Percentiles rank a stretch among this genome's conserved stretches.
These are phyloP conservation scores for Oostethus manadensis DNA, from an alignment of 2,113 vertebrate genomes.

Conservation along the genomic window DNA sequence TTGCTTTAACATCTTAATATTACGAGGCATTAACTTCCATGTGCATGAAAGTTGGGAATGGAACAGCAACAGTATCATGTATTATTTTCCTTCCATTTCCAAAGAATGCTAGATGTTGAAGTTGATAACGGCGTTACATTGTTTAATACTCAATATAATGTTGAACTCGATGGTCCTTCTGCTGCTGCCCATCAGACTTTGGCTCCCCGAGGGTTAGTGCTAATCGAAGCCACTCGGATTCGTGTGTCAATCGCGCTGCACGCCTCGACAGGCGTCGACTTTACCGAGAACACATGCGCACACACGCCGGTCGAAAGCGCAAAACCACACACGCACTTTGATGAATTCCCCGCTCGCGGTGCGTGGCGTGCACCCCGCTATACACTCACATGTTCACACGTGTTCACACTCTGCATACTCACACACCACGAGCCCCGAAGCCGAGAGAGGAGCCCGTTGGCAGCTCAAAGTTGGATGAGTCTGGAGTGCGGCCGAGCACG, in stretches of 20 bases:
- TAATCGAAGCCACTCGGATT: constrained; percentile 15
- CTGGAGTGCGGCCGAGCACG: constrained; percentile 31
- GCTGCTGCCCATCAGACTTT: neutral
- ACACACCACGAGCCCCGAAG: constrained; percentile 25
- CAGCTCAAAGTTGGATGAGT: constrained; percentile 36
- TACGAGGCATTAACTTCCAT: too few relatives aligned
- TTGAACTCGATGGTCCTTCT: neutral
- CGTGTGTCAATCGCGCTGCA: constrained; percentile 1
- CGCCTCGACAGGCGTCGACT: neutral
- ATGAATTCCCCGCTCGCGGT: neutral
- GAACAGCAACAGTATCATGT: too few relatives aligned
- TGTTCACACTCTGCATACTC: constrained; percentile 18
- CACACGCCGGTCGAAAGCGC: neutral
- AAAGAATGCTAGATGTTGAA: neutral
- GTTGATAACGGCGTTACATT: neutral
- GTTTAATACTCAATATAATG: neutral
- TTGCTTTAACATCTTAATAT: too few relatives aligned
- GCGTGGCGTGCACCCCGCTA: neutral
- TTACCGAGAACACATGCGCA: neutral
- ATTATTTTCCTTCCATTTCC: too few relatives aligned
- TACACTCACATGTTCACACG: constrained; percentile 2
- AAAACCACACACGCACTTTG: constrained; percentile 8
- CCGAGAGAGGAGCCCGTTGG: constrained; percentile 25
- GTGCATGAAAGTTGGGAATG: too few relatives aligned
- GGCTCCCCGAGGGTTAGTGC: neutral